phyloP scores from a whole-genome alignment of 2,113 vertebrate species.

The Crypturellus undulatus region DNA sequence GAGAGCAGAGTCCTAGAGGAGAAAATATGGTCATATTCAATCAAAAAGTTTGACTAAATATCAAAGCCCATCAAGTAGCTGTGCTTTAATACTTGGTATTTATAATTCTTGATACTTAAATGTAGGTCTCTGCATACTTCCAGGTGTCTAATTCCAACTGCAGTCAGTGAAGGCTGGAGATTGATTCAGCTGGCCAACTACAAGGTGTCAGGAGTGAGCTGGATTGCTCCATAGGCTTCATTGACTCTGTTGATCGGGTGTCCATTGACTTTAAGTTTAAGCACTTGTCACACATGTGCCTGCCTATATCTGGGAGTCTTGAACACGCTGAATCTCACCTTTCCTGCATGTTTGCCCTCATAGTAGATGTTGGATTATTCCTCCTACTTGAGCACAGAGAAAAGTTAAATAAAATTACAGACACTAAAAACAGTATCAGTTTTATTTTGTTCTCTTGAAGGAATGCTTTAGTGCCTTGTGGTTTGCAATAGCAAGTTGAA shows the following conservation, averaged over 20 bases:
- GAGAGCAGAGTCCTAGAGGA: not conserved
- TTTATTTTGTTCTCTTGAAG: not conserved
- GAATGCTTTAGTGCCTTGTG: not conserved
- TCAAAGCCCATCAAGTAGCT: fast-evolving
- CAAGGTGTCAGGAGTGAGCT: not conserved
- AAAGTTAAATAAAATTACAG: not conserved
- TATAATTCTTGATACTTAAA: not conserved
- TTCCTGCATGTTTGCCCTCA: not conserved
- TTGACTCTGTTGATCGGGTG: not conserved
- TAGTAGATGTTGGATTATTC: fast-evolving
- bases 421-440: not conserved
- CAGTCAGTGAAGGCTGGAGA: not conserved
- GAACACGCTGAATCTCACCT: not conserved
- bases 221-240: not conserved
- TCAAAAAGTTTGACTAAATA: not conserved
- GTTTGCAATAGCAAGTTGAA: not conserved
- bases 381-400: not conserved
- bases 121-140: not conserved
- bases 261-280: not conserved
- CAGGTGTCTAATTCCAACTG: not conserved
- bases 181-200: not conserved
- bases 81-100: no score
- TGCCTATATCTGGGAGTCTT: not conserved
- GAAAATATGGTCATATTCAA: not conserved
- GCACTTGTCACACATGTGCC: fast-evolving